Base-by-base conservation (phyloP, 2,113 vertebrate species). In the Crocuta crocuta region DNA sequence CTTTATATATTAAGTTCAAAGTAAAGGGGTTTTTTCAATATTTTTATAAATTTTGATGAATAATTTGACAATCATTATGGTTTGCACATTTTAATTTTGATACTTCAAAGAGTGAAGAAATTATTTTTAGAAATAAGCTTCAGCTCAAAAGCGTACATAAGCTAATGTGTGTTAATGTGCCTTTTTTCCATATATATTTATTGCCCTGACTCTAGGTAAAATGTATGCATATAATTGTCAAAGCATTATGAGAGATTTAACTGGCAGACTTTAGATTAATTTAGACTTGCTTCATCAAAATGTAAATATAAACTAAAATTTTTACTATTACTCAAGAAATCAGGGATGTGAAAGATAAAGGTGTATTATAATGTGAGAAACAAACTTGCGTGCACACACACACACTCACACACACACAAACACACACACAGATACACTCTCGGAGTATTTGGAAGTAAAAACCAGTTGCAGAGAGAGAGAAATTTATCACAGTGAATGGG, bases 1-100 rank as follows among this genome's bases (percentile, higher is more conserved):
- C 13, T 88, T 96, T 94, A 63, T 53, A 39, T 78, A 90, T 91
- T 92, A 95, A 82, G 17, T 73, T 88, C 10, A 94, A 23, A 73
- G 65, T 61, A 89, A 79, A 83, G 0, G 0, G 0, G 19, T 65
- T 86, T 89, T 79, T 70, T 1, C 4, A 79, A 55, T 76, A 80
- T 21, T 95, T 94, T 89, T 66, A 89, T 76, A 61, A 39, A 39
- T 71, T 84, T 74, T 31, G 3, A 68, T 86, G 23, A 81, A 8
- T 89, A 89, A 81, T 96, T 93, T 89, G 11, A 35, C 10, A 93
- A 28, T 71, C 4, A 19, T 53, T 71, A 24, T 8, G 1, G 0
- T 16, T 55, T 82, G 4, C 85, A 15, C 12, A 43, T 89, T 79
- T 94, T 48, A 82, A 87, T 65, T 71, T 78, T 35, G 28, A 50